phyloP scores from a whole-genome alignment of 2,797 vertebrate genomes.

The Labroides dimidiatus region DNA sequence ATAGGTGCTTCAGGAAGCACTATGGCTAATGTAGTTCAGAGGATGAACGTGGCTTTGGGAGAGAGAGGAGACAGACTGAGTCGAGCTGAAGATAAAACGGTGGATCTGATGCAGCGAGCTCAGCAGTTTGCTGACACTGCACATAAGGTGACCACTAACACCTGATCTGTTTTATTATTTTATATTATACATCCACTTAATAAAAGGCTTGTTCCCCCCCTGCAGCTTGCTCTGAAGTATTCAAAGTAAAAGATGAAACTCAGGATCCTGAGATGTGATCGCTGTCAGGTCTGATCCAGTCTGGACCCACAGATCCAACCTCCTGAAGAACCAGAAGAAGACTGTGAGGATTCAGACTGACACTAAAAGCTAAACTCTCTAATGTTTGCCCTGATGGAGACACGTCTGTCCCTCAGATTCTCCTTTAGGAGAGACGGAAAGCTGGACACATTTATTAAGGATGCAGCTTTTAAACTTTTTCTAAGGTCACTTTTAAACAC shows the following conservation, averaged over 20 bases:
- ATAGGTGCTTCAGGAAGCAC: slow-evolving; percentile 88
- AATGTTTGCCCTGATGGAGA: background rate
- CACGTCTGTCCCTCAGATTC: too few species aligned
- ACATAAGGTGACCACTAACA: slow-evolving; percentile 86
- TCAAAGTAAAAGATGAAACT: slow-evolving; percentile 52
- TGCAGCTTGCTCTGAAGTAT: slow-evolving; percentile 65
- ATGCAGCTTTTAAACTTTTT: too few species aligned
- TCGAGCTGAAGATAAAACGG: slow-evolving; percentile 88
- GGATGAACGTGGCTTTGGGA: slow-evolving; percentile 89
- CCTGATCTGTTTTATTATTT: too few species aligned
- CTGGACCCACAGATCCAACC: background rate
- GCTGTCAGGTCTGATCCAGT: background rate
- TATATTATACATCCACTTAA: background rate
- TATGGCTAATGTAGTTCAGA: slow-evolving; percentile 88
- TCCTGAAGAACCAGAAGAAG: background rate
- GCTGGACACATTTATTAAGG: too few species aligned
- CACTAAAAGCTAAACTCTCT: background rate
- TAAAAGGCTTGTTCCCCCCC: background rate
- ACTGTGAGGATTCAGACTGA: too few species aligned
- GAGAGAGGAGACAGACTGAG: slow-evolving; percentile 89
- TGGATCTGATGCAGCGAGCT: slow-evolving; percentile 88
- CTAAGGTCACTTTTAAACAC: too few species aligned
- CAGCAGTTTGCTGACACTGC: slow-evolving; percentile 92
- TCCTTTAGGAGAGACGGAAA: too few species aligned
- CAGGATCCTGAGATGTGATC: background rate